These are phyloP conservation scores for Leptopilina drosophilae DNA, from an alignment of 2,888 invertebrate species.

Conservation along the genomic window DNA sequence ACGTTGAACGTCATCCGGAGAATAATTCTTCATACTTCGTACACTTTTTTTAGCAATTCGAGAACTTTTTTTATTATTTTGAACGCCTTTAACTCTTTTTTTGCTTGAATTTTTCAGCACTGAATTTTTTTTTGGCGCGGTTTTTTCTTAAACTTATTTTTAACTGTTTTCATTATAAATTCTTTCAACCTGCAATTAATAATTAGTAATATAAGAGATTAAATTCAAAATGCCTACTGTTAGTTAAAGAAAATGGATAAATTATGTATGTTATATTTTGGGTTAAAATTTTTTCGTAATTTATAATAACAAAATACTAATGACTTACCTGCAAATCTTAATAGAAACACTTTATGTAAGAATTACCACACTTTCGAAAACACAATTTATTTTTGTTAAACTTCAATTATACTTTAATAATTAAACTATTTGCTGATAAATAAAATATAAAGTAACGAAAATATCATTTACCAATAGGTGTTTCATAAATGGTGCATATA, in stretches of 20 bases:
- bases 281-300: too few species aligned
- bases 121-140: not conserved
- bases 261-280: too few species aligned
- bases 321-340: too few species aligned
- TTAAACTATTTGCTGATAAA: not conserved
- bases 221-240: too few species aligned
- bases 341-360: too few species aligned
- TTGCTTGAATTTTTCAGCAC: not conserved
- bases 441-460: not conserved
- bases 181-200: too few species aligned
- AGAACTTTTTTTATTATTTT: not conserved
- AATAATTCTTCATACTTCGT: not conserved
- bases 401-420: not conserved
- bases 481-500: not conserved
- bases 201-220: too few species aligned
- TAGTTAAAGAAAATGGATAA: too few species aligned
- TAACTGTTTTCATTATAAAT: too few species aligned
- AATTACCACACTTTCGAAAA: too few species aligned
- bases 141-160: too few species aligned
- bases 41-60: not conserved
- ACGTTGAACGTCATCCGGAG: not conserved
- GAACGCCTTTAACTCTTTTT: constrained; percentile 1
- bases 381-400: not conserved
- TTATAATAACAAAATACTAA: too few species aligned
- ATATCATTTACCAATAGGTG: not conserved